These are phyloP conservation scores for Lophius americanus DNA, from an alignment of 2,797 vertebrate genomes.

Conservation along the genomic window DNA sequence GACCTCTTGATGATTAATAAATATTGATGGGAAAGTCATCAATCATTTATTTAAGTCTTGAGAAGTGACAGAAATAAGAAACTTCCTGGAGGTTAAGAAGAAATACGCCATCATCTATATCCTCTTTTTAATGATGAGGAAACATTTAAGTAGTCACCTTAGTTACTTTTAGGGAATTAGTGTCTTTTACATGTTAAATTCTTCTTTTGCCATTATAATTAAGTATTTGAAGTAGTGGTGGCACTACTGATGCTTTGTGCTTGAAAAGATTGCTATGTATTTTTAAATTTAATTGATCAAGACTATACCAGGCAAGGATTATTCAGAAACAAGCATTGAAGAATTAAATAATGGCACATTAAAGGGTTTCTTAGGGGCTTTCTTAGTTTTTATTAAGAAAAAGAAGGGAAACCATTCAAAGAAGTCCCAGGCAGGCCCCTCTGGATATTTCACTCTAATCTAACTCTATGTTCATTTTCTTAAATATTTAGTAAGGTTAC, in stretches of 20 bases:
- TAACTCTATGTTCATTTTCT: too few relatives aligned
- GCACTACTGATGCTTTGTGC: background rate
- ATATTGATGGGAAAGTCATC: constrained; percentile 71
- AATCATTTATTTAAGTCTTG: constrained; percentile 63
- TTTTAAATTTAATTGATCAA: background rate
- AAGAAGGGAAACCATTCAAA: background rate
- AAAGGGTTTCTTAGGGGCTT: too few relatives aligned
- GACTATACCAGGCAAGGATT: background rate
- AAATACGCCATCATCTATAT: constrained; percentile 1
- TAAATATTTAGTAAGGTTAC: too few relatives aligned
- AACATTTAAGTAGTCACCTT: background rate
- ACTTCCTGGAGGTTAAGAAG: constrained; percentile 32
- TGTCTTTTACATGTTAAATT: background rate
- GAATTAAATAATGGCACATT: too few relatives aligned
- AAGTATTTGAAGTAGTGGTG: background rate
- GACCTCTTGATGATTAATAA: constrained; percentile 73
- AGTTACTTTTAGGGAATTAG: too few relatives aligned
- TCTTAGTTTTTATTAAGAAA: background rate
- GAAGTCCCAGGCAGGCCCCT: too few relatives aligned
- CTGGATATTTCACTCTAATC: too few relatives aligned
- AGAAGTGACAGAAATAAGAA: constrained; percentile 25
- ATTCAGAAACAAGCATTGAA: background rate
- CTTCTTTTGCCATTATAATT: background rate
- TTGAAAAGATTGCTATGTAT: background rate
- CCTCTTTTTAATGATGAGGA: background rate